These are phyloP conservation scores for Siniperca undulata DNA, from an alignment of 2,797 vertebrate species.

Conservation along the genomic window DNA sequence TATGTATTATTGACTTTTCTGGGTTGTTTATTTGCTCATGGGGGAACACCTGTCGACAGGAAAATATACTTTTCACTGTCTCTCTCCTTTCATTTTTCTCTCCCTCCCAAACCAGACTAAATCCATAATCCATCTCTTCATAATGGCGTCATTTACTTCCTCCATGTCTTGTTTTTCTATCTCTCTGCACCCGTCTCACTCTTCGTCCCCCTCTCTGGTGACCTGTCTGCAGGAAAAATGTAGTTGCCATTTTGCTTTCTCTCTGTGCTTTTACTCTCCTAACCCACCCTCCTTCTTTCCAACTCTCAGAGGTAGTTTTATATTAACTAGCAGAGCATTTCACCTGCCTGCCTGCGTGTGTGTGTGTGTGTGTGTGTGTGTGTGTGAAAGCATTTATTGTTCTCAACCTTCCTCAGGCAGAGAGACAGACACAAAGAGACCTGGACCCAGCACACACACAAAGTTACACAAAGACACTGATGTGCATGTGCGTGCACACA, in stretches of 20 bases:
- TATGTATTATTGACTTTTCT: constrained; percentile 73
- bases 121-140: constrained; percentile 41
- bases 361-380: constrained; percentile 32
- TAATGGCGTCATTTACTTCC: constrained; percentile 33
- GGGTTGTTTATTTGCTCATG: constrained; percentile 73
- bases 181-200: neutral
- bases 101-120: constrained; percentile 12
- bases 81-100: constrained; percentile 16
- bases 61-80: constrained; percentile 25
- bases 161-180: constrained; percentile 35
- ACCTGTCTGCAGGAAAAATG: constrained; percentile 67
- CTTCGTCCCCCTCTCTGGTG: constrained; percentile 45
- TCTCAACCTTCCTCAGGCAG: constrained; percentile 54
- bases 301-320: constrained; percentile 79
- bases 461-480: constrained; percentile 10
- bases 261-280: constrained; percentile 16
- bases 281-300: constrained; percentile 37
- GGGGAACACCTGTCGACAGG: constrained; percentile 77
- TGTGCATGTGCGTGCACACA: neutral
- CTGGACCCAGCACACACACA: constrained; percentile 29
- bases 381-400: constrained; percentile 79
- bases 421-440: constrained; percentile 61
- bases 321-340: constrained; percentile 83
- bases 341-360: constrained; percentile 69
- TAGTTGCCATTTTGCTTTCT: constrained; percentile 20